Conservation (phyloP, 2,113 vertebrate species). For the Junco hyemalis region DNA sequence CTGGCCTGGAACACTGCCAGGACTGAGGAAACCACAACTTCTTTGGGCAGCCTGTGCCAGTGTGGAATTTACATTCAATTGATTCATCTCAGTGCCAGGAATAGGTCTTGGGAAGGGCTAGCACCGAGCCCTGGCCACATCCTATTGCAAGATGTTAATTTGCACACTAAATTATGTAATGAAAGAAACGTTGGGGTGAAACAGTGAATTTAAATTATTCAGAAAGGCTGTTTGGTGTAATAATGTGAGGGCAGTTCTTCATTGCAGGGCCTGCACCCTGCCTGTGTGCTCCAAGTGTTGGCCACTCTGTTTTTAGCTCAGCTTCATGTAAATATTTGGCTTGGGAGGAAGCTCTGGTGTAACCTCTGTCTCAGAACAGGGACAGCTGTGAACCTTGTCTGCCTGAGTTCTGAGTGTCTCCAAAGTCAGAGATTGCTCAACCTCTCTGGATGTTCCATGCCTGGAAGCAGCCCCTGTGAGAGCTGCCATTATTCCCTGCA, state of each 20-base stretch:
- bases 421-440: not conserved
- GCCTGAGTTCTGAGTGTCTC: not conserved
- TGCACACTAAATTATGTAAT: not conserved
- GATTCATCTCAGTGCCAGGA: not conserved
- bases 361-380: not conserved
- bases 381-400: not conserved
- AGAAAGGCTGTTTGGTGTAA: not conserved
- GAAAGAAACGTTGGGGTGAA: not conserved
- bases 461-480: not conserved
- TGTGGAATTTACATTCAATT: not conserved
- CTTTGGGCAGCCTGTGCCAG: not conserved
- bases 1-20: not conserved
- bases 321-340: constrained; percentile 28
- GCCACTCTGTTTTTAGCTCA: not conserved
- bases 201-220: not conserved
- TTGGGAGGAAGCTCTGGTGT: not conserved
- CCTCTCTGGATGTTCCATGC: not conserved
- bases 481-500: not conserved
- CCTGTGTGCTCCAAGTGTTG: not conserved
- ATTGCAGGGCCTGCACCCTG: not conserved
- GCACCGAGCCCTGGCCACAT: not conserved
- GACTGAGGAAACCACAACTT: not conserved
- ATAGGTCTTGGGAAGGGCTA: not conserved
- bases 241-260: not conserved
- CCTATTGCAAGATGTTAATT: not conserved